A percentile compares a stretch with the other conserved stretches of the same genome.
Evolutionary conservation across 2,797 vertebrate genomes (phyloP).

Genomic region (Capromys pilorides): DNA sequence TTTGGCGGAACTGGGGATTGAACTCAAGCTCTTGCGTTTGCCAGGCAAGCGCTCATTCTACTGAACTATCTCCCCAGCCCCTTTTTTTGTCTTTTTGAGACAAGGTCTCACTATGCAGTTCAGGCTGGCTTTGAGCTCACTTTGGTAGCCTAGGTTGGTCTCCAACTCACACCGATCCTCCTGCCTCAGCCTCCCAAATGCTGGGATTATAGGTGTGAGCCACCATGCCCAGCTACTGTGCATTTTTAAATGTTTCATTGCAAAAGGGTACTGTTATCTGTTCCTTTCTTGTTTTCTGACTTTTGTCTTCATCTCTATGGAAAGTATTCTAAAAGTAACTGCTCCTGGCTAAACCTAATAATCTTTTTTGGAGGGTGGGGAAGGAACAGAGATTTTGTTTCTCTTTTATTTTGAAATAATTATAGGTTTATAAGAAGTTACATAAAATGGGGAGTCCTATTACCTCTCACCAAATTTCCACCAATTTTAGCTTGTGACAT

Average conservation of each 20-base stretch:
- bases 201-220: too few relatives aligned
- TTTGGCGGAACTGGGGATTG: too few relatives aligned
- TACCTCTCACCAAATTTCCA: background rate
- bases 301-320: background rate
- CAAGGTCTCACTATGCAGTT: too few relatives aligned
- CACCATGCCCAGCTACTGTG: background rate
- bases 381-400: background rate
- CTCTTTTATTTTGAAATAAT: constrained; percentile 29
- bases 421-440: constrained; percentile 13
- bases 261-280: background rate
- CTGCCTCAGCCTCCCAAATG: too few relatives aligned
- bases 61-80: too few relatives aligned
- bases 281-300: constrained; percentile 29
- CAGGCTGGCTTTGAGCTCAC: too few relatives aligned
- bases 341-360: constrained; percentile 9
- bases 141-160: too few relatives aligned
- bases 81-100: too few relatives aligned
- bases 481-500: background rate
- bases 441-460: background rate
- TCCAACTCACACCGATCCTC: too few relatives aligned
- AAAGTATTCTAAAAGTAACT: constrained; percentile 22
- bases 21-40: too few relatives aligned
- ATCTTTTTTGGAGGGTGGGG: background rate
- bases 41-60: too few relatives aligned
- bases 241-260: background rate